phyloP scores from a whole-genome alignment of 2,888 invertebrate species.

The Tetrapedia diversipes region DNA sequence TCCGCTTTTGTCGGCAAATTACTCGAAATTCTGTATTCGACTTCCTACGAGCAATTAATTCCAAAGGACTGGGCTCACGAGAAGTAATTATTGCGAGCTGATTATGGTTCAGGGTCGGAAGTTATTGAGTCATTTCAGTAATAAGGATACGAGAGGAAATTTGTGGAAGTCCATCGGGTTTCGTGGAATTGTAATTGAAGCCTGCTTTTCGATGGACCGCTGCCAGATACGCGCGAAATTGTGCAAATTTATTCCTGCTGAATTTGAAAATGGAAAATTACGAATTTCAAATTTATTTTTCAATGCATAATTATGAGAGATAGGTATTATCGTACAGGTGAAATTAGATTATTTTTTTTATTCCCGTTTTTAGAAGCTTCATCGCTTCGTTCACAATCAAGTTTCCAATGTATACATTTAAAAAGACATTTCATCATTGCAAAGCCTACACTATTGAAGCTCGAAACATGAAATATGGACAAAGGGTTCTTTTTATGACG shows the following conservation, averaged over 20 bases:
- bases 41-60: constrained; percentile 32
- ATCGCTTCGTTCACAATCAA: not conserved
- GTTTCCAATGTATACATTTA: not conserved
- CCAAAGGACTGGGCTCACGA: constrained; percentile 12
- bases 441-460: too few species aligned
- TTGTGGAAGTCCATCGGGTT: constrained; percentile 14
- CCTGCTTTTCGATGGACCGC: not conserved
- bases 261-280: too few species aligned
- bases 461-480: too few species aligned
- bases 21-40: constrained; percentile 35
- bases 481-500: too few species aligned
- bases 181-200: constrained; percentile 17
- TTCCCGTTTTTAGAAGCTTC: not conserved
- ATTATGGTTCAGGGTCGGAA: constrained; percentile 11
- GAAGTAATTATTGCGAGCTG: constrained; percentile 29
- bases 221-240: not conserved
- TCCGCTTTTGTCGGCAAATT: constrained; percentile 26
- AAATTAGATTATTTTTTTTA: constrained; percentile 7
- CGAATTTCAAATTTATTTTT: not conserved
- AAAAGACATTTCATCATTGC: not conserved
- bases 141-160: constrained; percentile 25
- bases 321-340: not conserved
- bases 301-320: not conserved
- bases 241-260: too few species aligned
- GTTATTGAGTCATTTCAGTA: constrained; percentile 36